Evolutionary conservation across 2,113 vertebrate species (phyloP).

Genomic region (Ochotona curzoniae): DNA sequence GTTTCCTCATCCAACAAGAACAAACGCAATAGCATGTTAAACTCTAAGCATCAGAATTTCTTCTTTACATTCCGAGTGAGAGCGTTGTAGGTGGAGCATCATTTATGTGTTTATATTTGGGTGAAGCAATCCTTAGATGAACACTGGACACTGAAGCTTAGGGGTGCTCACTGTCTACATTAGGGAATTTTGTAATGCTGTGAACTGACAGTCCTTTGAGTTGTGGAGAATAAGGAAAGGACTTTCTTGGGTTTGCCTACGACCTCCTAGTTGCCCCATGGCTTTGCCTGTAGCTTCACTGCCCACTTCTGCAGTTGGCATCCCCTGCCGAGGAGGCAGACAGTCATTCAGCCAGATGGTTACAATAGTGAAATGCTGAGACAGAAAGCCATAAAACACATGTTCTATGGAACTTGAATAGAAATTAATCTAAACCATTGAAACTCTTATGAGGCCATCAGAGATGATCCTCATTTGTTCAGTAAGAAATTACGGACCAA

Average conservation of each 20-base stretch:
- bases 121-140: neutral
- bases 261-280: neutral
- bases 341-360: neutral
- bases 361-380: neutral
- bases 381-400: neutral
- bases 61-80: slow-evolving; percentile 7
- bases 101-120: neutral
- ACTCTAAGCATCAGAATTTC: neutral
- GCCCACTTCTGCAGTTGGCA: neutral
- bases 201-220: neutral
- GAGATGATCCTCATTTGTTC: slow-evolving; percentile 27
- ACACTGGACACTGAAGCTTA: neutral
- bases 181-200: neutral
- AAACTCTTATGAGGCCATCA: neutral
- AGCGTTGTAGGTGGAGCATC: neutral
- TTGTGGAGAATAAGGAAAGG: neutral
- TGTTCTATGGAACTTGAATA: neutral
- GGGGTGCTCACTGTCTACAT: neutral
- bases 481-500: neutral
- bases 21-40: neutral
- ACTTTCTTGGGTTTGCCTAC: slow-evolving; percentile 17
- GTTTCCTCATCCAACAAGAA: slow-evolving; percentile 2
- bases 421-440: slow-evolving; percentile 2
- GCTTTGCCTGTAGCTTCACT: neutral
- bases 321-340: neutral